A percentile compares a stretch with the other conserved stretches of the same genome.
Conservation (phyloP, 2,113 vertebrate species). For the Hyperopisus bebe region DNA sequence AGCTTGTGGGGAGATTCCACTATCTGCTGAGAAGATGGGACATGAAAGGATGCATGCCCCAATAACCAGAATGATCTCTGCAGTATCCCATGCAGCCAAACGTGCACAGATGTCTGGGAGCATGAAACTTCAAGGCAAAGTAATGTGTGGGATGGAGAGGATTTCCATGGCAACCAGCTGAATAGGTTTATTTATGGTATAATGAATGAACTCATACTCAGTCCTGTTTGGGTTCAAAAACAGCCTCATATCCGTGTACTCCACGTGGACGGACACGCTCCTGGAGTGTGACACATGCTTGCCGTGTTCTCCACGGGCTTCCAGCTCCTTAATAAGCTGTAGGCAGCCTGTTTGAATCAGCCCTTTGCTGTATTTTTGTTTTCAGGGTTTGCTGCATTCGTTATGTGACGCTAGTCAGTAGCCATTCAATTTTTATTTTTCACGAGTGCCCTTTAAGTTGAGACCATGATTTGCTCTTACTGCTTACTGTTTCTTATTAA, state of each 20-base stretch:
- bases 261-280: neutral
- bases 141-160: neutral
- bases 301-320: neutral
- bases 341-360: neutral
- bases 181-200: neutral
- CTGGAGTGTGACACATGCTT: neutral
- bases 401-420: neutral
- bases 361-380: neutral
- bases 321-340: neutral
- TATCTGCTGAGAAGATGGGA: neutral
- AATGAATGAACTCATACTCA: constrained; percentile 1
- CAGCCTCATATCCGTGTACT: neutral
- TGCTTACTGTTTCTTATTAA: neutral
- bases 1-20: neutral
- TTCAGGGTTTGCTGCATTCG: neutral
- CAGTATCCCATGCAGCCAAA: neutral
- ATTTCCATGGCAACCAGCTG: neutral
- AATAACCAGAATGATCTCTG: neutral
- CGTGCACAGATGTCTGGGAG: neutral
- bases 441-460: neutral
- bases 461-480: neutral
- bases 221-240: neutral
- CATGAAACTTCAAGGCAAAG: neutral
- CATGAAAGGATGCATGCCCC: neutral
- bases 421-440: neutral